phyloP scores from a whole-genome alignment of 2,113 vertebrate species.

The Serilophus lunatus region DNA sequence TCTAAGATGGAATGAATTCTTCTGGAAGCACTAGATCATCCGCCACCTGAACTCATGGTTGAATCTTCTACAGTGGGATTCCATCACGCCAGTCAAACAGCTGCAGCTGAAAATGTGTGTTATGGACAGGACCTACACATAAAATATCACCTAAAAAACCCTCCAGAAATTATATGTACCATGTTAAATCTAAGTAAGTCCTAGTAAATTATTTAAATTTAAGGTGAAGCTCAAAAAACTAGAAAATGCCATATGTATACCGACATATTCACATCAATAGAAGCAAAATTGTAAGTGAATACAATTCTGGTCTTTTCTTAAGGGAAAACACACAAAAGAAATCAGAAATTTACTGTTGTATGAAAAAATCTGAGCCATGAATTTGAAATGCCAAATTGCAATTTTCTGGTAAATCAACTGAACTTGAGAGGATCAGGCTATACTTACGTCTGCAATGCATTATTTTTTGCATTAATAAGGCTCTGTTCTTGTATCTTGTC shows the following conservation, averaged over 20 bases:
- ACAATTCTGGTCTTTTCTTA: neutral
- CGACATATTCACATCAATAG: neutral
- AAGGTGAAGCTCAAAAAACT: neutral
- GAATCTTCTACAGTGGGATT: neutral
- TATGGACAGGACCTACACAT: neutral
- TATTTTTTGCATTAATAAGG: constrained; percentile 89
- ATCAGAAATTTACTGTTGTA: neutral
- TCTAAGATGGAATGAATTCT: neutral
- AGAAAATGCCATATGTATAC: neutral
- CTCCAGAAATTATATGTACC: neutral
- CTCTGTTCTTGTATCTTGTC: constrained; percentile 87
- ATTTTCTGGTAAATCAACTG: neutral
- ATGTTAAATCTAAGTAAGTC: neutral
- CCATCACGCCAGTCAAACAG: neutral
- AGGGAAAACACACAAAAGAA: neutral
- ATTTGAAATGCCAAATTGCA: neutral
- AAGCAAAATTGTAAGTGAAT: neutral
- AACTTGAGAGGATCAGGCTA: neutral
- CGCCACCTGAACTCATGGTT: neutral
- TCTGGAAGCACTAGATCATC: neutral
- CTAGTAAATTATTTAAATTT: neutral
- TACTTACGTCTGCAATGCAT: constrained; percentile 94
- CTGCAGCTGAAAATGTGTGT: neutral
- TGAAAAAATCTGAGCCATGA: neutral
- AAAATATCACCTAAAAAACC: neutral